Evolutionary conservation across 2,888 invertebrate genomes (phyloP).

Genomic region (Aphidoletes aphidimyza): DNA sequence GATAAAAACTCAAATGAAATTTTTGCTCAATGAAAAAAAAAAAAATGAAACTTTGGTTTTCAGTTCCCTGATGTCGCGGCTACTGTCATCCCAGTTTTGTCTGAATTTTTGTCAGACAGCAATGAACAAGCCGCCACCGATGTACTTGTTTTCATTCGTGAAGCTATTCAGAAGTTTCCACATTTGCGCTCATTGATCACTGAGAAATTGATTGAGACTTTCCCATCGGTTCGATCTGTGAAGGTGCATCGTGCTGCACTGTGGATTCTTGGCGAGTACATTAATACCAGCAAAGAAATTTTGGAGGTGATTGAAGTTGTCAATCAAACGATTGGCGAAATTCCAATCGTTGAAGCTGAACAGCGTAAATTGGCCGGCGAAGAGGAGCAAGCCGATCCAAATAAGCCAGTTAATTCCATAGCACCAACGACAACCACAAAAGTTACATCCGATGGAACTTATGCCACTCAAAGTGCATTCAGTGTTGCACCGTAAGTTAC

Average conservation of each 20-base stretch:
- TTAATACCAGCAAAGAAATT: constrained; percentile 81
- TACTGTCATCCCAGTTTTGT: constrained; percentile 91
- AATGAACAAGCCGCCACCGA: constrained; percentile 92
- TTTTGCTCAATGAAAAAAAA: neutral
- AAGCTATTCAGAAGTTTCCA: constrained; percentile 95
- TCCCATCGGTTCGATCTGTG: constrained; percentile 87
- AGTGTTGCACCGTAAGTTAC: constrained; percentile 78
- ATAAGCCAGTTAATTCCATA: constrained; percentile 64
- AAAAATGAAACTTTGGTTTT: no score
- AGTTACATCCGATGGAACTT: constrained; percentile 98
- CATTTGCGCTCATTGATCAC: constrained; percentile 83
- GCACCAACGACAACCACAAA: constrained; percentile 63
- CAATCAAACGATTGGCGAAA: constrained; percentile 77
- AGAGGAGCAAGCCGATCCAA: constrained; percentile 62
- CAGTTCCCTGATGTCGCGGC: constrained; percentile 92
- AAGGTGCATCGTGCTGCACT: constrained; percentile 93
- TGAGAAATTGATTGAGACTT: constrained; percentile 78
- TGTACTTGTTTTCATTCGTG: constrained; percentile 93
- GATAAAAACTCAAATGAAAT: neutral
- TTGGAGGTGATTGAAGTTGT: constrained; percentile 82
- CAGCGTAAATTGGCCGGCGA: constrained; percentile 80
- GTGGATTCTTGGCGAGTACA: constrained; percentile 98
- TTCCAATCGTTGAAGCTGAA: constrained; percentile 73
- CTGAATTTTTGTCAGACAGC: constrained; percentile 91
- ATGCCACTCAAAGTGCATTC: constrained; percentile 98